phyloP scores from a whole-genome alignment of 2,888 invertebrate genomes.

The Rhagonycha lutea region DNA sequence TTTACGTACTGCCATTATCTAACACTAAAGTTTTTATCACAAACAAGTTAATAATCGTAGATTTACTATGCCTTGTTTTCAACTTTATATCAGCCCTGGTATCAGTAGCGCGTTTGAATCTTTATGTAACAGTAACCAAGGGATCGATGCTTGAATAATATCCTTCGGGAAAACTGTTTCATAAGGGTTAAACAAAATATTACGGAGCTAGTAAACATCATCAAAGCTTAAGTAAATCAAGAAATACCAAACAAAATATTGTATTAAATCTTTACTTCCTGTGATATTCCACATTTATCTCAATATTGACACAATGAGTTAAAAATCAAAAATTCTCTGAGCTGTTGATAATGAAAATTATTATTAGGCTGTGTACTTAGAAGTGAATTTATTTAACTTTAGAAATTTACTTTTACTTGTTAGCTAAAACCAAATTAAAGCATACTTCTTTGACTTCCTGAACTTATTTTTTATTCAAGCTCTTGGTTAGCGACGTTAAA shows the following conservation, averaged over 20 bases:
- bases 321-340: not conserved
- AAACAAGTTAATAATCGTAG: conserved; percentile 25
- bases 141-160: conserved; percentile 27
- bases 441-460: not conserved
- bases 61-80: conserved; percentile 16
- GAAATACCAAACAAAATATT: not conserved
- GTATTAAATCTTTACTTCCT: not conserved
- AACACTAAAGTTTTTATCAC: not conserved
- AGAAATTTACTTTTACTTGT: not conserved
- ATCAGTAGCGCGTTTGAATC: conserved; percentile 18
- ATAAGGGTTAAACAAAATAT: conserved; percentile 17
- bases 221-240: not conserved
- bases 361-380: not conserved
- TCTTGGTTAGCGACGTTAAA: not conserved
- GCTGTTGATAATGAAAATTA: not conserved
- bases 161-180: conserved; percentile 24
- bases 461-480: not conserved
- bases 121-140: conserved; percentile 20
- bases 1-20: not conserved
- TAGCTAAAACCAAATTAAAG: not conserved
- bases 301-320: not conserved
- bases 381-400: not conserved
- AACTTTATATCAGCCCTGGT: conserved; percentile 20
- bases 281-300: not conserved
- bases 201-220: not conserved